These are phyloP conservation scores for Rhagologus leucostigma DNA, from an alignment of 2,113 vertebrate genomes.

Conservation along the genomic window DNA sequence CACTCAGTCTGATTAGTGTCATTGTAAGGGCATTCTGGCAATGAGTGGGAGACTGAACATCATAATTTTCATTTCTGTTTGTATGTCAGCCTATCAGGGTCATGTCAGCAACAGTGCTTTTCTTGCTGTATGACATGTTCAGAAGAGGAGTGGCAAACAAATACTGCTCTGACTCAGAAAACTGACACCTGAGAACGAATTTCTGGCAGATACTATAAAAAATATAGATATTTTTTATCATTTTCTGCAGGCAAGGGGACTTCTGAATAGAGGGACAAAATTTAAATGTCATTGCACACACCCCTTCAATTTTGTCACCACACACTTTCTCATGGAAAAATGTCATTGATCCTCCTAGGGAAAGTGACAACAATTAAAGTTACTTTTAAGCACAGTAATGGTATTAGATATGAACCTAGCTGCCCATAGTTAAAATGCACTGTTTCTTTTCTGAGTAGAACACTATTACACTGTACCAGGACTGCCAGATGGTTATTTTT, in stretches of 20 bases:
- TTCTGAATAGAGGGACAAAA: not conserved
- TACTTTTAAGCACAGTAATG: not conserved
- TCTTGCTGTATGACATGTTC: not conserved
- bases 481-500: conserved; percentile 34
- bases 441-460: conserved; percentile 7
- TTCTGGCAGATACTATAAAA: not conserved
- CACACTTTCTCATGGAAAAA: not conserved
- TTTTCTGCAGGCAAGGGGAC: not conserved
- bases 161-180: not conserved
- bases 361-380: not conserved
- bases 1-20: not conserved
- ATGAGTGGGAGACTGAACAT: not conserved
- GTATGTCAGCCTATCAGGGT: not conserved
- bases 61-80: not conserved
- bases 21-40: not conserved
- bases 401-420: not conserved
- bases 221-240: not conserved
- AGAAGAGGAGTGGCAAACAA: not conserved
- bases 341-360: not conserved
- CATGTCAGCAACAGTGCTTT: not conserved
- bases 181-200: not conserved
- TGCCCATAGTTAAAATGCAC: not conserved
- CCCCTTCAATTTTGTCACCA: not conserved
- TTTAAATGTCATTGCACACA: not conserved
- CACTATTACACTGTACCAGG: not conserved